Base-by-base conservation (phyloP, 2,888 invertebrate genomes). In the Drosophila anceps region DNA sequence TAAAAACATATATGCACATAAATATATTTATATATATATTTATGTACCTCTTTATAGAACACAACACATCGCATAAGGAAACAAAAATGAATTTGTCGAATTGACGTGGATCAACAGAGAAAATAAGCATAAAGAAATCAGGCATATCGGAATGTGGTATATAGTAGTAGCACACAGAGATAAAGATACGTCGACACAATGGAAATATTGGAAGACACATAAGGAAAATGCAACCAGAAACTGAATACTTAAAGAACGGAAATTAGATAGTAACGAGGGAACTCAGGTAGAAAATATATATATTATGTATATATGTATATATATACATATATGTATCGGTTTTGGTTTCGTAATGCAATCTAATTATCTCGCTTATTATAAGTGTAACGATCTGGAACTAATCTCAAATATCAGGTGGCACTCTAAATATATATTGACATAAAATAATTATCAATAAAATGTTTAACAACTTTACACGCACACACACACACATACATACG, bases 41-140 rank as follows among this genome's bases (percentile, higher is more conserved):
- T 24, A 24, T 24, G 4, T 24, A 24, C 2, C 33, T 20, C 33
- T 51, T 33, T 51, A 33, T 33, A n/a, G 51, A 51, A 13, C 15
- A 20, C 6, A 51, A 51, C 33, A 33, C 9, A 33, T 33, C 18
- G 27, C 15, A 63, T 27, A 64, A 64, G 37, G 44, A 46, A 64
- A 31, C 35, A 64, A 29, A 63, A 8, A n/a, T 13, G 2, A 2
- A 37, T 37, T 29, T 29, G 24, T 24, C 0, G n/a, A 20, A n/a
- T 37, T 48, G 44, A 63, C 35, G 44, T 35, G 44, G 35, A 37
- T 44, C 27, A 20, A 35, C 27, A 20, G 12, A 46, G 44, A 62
- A 27, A 37, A 29, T 46, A 20, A 20, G 29, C n/a, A 43, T 33
- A 43, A 33, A 10, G 44, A 33, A 31, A 44, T 20, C n/a, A 33